Base-by-base conservation (phyloP, 2,888 invertebrate species). In the Mesopsocus fuscifrons region DNA sequence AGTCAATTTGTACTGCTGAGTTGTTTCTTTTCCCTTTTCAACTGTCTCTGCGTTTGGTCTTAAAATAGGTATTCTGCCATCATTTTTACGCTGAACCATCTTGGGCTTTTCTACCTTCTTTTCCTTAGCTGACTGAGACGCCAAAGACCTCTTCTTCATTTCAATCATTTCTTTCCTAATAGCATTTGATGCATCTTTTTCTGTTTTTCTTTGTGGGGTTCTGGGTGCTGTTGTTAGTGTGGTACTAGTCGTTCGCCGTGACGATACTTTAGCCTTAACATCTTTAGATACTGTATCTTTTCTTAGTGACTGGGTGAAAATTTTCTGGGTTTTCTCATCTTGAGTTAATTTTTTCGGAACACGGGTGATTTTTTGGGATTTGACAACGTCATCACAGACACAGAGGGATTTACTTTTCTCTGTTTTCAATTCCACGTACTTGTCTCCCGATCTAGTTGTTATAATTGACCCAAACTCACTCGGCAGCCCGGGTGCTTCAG, bases 121-220 rank as follows among this genome's bases (percentile, higher is more conserved):
- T 8, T 42, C 17, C 32, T 47, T 46, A 33, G 16, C 17, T 33
- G 5, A 15, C 33, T 16, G 17, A 16, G 15, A 15, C 9, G 6
- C 17, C 9, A 16, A 16, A 6, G 17, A 33, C 15, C 16, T 26
- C 45, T 49, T 42, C 40, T 45, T 34, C 50, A 48, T 31, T 48
- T 44, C 43, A 50, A 54, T 53, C 53, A 26, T 52, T 51, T 45
- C 56, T 41, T 60, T 59, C 44, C 53, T 55, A 42, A 52, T 55
- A 17, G 51, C 42, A 47, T 54, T 55, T 44, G 48, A 34, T 16
- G 44, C 41, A 42, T 46, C 47, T n/a, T 49, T 33, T 30, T 49
- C 47, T 16, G 49, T 43, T 41, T 43, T 44, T 32, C 42, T 43
- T 41, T 45, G 42, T 31, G 46, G 38, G 6, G 18, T 38, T 38